Percentiles rank a stretch among this genome's conserved stretches.
Conservation (phyloP, 2,888 invertebrate species). For the Cephus rjabovi region DNA sequence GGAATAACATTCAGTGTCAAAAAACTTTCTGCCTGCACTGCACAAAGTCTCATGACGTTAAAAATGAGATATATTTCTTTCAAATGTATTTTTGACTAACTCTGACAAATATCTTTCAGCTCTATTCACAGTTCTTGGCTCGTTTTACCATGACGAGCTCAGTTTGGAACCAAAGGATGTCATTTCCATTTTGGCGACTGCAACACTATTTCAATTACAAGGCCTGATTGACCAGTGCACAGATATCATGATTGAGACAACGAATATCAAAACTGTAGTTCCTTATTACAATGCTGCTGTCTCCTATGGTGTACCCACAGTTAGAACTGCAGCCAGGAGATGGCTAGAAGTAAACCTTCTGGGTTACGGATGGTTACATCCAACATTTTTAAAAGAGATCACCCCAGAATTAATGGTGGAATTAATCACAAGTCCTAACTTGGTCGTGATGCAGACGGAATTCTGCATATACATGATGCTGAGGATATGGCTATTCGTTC, state of each 20-base stretch:
- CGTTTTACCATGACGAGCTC: conserved; percentile 81
- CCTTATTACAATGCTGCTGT: conserved; percentile 77
- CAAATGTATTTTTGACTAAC: neutral
- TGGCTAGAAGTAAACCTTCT: conserved; percentile 80
- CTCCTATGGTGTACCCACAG: conserved; percentile 75
- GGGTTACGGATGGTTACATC: conserved; percentile 71
- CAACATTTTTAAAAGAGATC: conserved; percentile 72
- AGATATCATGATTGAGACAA: conserved; percentile 81
- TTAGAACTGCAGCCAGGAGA: conserved; percentile 74
- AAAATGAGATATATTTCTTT: neutral
- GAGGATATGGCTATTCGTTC: conserved; percentile 71
- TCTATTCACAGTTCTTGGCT: conserved; percentile 78
- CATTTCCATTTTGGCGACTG: conserved; percentile 77
- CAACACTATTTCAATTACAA: conserved; percentile 80
- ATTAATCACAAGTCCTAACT: conserved; percentile 73
- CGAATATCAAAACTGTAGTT: conserved; percentile 77
- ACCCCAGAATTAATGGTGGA: conserved; percentile 76
- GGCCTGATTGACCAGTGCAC: conserved; percentile 79
- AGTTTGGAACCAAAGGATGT: conserved; percentile 76
- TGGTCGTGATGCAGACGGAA: conserved; percentile 83
- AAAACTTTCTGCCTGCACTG: neutral
- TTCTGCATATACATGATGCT: conserved; percentile 80
- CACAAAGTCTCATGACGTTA: neutral
- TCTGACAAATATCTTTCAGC: conserved; percentile 67
- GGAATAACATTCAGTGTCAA: neutral